Percentiles rank a stretch among this genome's conserved stretches.
Conservation (phyloP, 2,888 invertebrate species). For the Hypsopygia costalis region DNA sequence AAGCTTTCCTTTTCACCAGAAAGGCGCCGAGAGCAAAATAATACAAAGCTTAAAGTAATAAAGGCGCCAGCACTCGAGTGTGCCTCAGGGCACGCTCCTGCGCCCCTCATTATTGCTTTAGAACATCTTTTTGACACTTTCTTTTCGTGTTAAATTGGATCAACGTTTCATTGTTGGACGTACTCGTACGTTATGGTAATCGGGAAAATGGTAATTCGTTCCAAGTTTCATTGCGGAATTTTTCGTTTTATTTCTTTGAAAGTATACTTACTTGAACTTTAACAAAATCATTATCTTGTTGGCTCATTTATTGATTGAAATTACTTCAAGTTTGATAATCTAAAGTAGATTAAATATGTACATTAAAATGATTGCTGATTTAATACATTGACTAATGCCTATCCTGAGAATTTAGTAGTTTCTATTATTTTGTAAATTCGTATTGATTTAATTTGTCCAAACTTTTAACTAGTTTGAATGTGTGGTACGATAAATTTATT, state of each 20-base stretch:
- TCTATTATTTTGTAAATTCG: no score
- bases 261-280: background rate
- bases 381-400: no score
- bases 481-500: no score
- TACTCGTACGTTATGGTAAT: constrained; percentile 53
- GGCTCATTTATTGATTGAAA: no score
- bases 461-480: no score
- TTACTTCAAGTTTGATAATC: no score
- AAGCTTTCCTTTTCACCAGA: constrained; percentile 72
- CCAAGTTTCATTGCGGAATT: constrained; percentile 47
- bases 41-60: constrained; percentile 75
- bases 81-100: constrained; percentile 57
- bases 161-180: constrained; percentile 52
- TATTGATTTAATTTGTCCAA: no score
- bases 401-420: no score
- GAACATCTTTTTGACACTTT: constrained; percentile 52
- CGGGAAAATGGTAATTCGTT: constrained; percentile 34
- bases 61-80: constrained; percentile 56
- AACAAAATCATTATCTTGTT: no score
- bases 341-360: no score
- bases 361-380: no score
- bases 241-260: constrained; percentile 20
- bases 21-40: constrained; percentile 68
- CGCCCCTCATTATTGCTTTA: constrained; percentile 62
- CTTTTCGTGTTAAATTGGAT: constrained; percentile 58